Conservation (phyloP, 2,797 vertebrate genomes). For the Acipenser transmontanus region DNA sequence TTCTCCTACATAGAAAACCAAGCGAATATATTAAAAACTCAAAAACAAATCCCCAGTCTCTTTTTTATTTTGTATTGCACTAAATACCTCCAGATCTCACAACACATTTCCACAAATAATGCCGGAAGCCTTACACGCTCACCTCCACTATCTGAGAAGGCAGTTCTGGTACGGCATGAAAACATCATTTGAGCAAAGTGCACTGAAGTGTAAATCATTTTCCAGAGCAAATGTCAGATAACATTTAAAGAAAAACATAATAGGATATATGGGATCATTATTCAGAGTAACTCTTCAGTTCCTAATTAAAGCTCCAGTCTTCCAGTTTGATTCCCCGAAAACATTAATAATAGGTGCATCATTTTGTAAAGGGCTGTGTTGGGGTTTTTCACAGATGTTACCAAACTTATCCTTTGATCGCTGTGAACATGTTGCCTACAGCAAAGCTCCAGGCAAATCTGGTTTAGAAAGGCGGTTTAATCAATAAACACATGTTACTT, state of each 20-base stretch:
- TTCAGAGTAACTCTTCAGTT: background rate
- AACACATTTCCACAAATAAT: background rate
- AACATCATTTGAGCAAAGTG: background rate
- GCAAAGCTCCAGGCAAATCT: too few relatives aligned
- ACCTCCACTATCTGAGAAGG: conserved; percentile 1
- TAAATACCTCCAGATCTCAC: background rate
- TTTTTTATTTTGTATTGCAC: background rate
- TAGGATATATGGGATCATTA: background rate
- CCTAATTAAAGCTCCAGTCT: too few relatives aligned
- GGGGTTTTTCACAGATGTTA: too few relatives aligned
- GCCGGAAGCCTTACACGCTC: background rate
- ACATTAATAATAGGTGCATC: too few relatives aligned
- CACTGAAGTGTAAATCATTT: background rate
- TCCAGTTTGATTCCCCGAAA: too few relatives aligned
- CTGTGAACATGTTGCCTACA: too few relatives aligned
- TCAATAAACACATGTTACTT: too few relatives aligned
- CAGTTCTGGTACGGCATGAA: background rate
- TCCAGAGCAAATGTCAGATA: conserved; percentile 1
- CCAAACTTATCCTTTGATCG: too few relatives aligned
- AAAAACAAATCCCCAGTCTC: background rate
- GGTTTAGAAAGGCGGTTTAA: too few relatives aligned
- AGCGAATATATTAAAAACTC: too few relatives aligned
- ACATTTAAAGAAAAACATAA: conserved; percentile 1
- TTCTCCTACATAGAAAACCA: background rate
- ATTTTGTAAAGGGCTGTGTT: too few relatives aligned